Evolutionary conservation across 1,140 invertebrate species (phyloP).

Genomic region (Drosophila ambigua): DNA sequence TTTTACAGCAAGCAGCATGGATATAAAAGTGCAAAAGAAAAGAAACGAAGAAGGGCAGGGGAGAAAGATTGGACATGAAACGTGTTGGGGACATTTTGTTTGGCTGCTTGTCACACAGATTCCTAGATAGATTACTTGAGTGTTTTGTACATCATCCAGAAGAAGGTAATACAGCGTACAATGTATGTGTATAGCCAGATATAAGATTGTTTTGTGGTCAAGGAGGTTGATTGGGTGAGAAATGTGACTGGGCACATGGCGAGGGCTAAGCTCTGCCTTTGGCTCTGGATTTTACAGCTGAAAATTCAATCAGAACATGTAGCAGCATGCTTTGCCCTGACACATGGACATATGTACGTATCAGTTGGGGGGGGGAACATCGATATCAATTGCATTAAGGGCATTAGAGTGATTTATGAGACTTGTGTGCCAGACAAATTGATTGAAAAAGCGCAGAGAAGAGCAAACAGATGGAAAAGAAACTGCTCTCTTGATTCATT

Average conservation of each 20-base stretch:
- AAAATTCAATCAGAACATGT: conserved; percentile 28
- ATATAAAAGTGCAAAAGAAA: conserved; percentile 15
- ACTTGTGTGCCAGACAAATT: conserved; percentile 19
- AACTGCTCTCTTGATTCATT: conserved; percentile 21
- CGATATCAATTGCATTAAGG: conserved; percentile 51
- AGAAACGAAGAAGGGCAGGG: no score
- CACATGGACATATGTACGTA: conserved; percentile 18
- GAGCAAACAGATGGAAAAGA: background rate
- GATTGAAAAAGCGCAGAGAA: conserved; percentile 17
- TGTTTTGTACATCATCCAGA: background rate
- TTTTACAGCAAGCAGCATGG: conserved; percentile 48
- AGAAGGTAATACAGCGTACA: background rate
- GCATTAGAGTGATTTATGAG: conserved; percentile 46
- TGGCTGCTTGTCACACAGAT: conserved; percentile 38
- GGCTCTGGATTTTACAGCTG: background rate
- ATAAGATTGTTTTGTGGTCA: conserved; percentile 43
- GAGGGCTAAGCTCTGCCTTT: conserved; percentile 13
- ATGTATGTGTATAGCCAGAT: conserved; percentile 3
- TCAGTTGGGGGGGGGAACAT: conserved; percentile 8
- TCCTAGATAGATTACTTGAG: conserved; percentile 41
- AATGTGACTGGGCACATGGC: conserved; percentile 5
- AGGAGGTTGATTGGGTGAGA: conserved; percentile 24
- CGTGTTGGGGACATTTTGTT: conserved; percentile 57
- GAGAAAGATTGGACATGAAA: conserved; percentile 13
- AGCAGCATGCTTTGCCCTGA: conserved; percentile 1